Evolutionary conservation across 2,113 vertebrate species (phyloP).

Genomic region (Microtus richardsoni): DNA sequence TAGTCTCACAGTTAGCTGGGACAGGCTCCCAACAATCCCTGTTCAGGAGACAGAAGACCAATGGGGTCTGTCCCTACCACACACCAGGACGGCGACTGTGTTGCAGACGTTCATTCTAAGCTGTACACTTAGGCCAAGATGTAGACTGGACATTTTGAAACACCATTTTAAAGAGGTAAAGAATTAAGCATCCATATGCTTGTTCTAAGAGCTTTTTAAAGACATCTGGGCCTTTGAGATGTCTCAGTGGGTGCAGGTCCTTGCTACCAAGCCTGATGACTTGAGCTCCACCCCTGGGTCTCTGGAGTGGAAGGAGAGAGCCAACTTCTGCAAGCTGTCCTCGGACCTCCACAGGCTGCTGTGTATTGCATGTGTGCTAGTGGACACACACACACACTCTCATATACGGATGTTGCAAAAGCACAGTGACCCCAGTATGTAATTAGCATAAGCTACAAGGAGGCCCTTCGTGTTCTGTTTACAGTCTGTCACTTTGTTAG

Average conservation of each 20-base stretch:
- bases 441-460: neutral
- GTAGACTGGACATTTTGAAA: neutral
- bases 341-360: neutral
- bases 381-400: neutral
- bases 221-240: neutral
- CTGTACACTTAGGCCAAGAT: neutral
- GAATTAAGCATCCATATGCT: neutral
- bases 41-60: neutral
- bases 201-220: neutral
- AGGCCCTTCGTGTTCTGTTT: neutral
- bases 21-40: neutral
- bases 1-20: neutral
- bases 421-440: neutral
- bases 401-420: neutral
- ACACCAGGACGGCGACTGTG: neutral
- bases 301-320: neutral
- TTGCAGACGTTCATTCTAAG: neutral
- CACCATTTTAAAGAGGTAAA: slow-evolving; percentile 34
- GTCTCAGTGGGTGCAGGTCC: neutral
- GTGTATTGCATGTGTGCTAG: neutral
- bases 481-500: neutral
- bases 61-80: neutral
- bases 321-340: neutral
- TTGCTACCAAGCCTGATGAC: neutral
- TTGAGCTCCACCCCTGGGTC: neutral